Base-by-base conservation (phyloP, 2,113 vertebrate species). In the Pangasianodon gigas region DNA sequence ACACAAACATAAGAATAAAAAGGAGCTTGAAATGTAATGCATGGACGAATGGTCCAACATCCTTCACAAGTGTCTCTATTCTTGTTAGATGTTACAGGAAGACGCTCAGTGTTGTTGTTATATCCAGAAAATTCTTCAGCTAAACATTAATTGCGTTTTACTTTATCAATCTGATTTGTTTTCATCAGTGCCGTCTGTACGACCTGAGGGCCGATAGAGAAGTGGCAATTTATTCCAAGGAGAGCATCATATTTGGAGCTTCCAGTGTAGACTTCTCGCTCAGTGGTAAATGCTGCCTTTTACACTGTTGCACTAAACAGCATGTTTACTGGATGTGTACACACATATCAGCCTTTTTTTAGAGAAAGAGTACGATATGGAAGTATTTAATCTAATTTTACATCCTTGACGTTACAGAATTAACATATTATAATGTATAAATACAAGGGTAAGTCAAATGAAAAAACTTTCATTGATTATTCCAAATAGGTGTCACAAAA, bases 181-280 rank as follows among this genome's bases (percentile, higher is more conserved):
- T 88, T 92, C 93, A 98, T 92, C 93, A 99, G 98, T 99, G 98
- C 92, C 98, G 98, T 75, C 96, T 99, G 19, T 99, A 98, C 86
- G 98, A 99, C 94, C 96, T 99, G 71, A 97, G 98, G 92, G 98
- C 98, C 14, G 98, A 99, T 94, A 96, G 98, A 95, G 98, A 99
- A 95, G 98, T 99, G 32, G 98, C 98, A 46, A 98, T 99, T 94
- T 99, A 99, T 93, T 98, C 98, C 93, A 99, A 99, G 93, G 98
- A 99, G 91, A 99, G 98, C 94, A 99, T 99, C 92, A 99, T 99
- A 94, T 99, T 99, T 91, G 98, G 98, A 82, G 97, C 98, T 2
- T 99, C 98, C 89, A 99, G 98, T 41, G 98, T 99, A 92, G 98
- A 99, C 95, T 99, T 99, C 96, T 99, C 98, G 81, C 98, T 99